These are phyloP conservation scores for Pampusana beccarii DNA, from an alignment of 2,113 vertebrate species.

Conservation along the genomic window DNA sequence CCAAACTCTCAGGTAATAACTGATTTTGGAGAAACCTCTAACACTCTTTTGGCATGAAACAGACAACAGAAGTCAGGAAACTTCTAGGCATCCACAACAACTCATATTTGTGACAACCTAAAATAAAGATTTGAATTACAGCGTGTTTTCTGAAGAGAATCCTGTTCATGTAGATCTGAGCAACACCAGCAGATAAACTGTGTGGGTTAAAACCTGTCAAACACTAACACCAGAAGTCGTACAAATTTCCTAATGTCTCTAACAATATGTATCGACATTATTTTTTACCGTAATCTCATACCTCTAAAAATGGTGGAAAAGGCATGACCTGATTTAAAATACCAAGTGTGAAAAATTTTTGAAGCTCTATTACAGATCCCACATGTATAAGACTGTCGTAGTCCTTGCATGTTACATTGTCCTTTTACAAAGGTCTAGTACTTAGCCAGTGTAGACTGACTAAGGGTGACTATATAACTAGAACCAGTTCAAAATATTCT, in stretches of 20 bases:
- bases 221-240: neutral
- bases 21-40: neutral
- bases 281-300: neutral
- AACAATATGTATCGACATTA: neutral
- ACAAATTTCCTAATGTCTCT: neutral
- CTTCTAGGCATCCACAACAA: fast-evolving
- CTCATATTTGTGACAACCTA: neutral
- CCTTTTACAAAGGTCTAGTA: neutral
- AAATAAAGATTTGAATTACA: neutral
- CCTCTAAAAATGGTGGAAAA: neutral
- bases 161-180: neutral
- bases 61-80: neutral
- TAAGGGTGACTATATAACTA: neutral
- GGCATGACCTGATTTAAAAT: neutral
- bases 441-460: neutral
- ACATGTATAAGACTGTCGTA: neutral
- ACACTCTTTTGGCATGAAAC: neutral
- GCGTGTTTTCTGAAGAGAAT: neutral
- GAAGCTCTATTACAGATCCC: neutral
- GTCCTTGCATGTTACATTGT: neutral
- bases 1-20: neutral
- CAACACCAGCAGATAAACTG: neutral
- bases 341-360: neutral
- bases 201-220: neutral
- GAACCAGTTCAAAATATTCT: neutral